Base-by-base conservation (phyloP, 2,888 invertebrate genomes). In the Phlogophora meticulosa region DNA sequence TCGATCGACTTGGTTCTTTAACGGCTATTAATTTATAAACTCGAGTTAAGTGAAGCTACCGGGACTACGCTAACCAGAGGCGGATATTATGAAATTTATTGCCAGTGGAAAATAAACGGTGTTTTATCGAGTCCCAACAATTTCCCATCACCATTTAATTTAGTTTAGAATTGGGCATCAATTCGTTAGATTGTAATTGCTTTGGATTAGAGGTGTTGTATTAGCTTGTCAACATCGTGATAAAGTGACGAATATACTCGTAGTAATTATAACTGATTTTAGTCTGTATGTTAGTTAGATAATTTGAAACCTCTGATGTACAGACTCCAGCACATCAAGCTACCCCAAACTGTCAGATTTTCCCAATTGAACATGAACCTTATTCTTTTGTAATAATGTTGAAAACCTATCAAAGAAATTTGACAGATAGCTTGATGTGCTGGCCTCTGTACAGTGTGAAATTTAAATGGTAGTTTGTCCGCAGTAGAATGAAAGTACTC, bases 61-160 rank as follows among this genome's bases (percentile, higher is more conserved):
- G 72, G 58, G 74, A 78, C 67, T 69, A 58, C 75, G 76, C 60
- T 82, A 85, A 81, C 80, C 69, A 78, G 80, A 62, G 71, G 67
- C 84, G 85, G 88, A 85, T 85, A 87, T 87, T 87, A 81, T 77
- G 61, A 80, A 86, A 87, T 86, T 87, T 83, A 87, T 84, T 80
- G 82, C 74, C 73, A 71, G 64, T 76, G 42, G 81, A 81, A 84
- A 87, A 86, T 87, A 82, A 86, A 85, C 76, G 77, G 71, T 71
- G 71, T 74, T 82, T 85, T 81, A 86, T 82, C 76, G 81, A 71
- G 66, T 69, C 62, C 49, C 51, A 38, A 57, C 72, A 75, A 81
- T 80, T 78, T 82, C 80, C 66, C 55, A 78, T 61, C 65, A 64
- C 56, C 57, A 77, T 75, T 75, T 66, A 65, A 76, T 70, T 77